phyloP scores from a whole-genome alignment of 1,140 invertebrate species.

The Drosophila bifasciata region DNA sequence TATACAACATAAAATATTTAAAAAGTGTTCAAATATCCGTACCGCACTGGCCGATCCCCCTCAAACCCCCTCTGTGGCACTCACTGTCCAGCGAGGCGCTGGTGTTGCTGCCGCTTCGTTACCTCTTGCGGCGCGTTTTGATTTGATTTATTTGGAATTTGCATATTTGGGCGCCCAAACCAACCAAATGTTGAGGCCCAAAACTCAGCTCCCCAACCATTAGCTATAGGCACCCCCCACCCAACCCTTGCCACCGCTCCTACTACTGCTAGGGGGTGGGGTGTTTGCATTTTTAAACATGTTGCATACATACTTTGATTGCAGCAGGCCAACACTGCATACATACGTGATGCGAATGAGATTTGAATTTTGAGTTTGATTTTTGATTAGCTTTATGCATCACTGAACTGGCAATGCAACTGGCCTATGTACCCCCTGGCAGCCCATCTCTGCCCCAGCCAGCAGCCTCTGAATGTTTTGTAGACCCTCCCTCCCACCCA shows the following conservation, averaged over 20 bases:
- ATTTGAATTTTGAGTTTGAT: slow-evolving; percentile 62
- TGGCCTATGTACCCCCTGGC: no score
- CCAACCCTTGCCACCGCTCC: not conserved
- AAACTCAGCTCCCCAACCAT: no score
- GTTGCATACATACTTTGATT: slow-evolving; percentile 78
- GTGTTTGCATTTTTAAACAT: slow-evolving; percentile 73
- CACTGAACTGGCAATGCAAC: slow-evolving; percentile 16
- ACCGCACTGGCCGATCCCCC: not conserved
- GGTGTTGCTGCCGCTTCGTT: slow-evolving; percentile 81
- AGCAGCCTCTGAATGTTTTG: no score
- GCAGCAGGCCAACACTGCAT: slow-evolving; percentile 65
- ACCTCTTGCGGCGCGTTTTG: slow-evolving; percentile 75
- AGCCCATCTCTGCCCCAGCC: no score
- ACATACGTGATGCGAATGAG: slow-evolving; percentile 48
- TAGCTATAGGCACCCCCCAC: not conserved
- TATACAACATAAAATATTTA: slow-evolving; percentile 82
- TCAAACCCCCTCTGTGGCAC: not conserved
- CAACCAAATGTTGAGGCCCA: no score
- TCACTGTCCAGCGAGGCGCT: slow-evolving; percentile 53
- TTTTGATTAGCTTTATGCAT: slow-evolving; percentile 56
- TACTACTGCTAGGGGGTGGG: not conserved
- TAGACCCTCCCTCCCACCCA: not conserved
- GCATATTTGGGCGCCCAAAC: slow-evolving; percentile 63
- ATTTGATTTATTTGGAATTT: slow-evolving; percentile 81
- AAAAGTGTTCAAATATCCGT: slow-evolving; percentile 48